Percentiles rank a stretch among this genome's conserved stretches.
phyloP scores from a whole-genome alignment of 2,888 invertebrate genomes.

The Slavum lentiscoides region DNA sequence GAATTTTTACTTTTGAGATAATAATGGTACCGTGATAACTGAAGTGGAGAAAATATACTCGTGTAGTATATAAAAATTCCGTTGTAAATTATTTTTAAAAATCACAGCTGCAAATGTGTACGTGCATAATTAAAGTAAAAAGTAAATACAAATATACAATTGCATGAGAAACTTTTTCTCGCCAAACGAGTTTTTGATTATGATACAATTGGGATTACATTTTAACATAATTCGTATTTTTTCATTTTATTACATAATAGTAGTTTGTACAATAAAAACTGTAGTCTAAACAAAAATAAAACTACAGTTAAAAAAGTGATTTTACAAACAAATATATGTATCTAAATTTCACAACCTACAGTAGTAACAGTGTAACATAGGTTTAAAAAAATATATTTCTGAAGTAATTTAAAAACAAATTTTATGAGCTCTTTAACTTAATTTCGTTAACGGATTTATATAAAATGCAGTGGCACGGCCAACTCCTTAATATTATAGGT shows the following conservation, averaged over 20 bases:
- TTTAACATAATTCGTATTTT: slow-evolving; percentile 18
- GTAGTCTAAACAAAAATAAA: slow-evolving; percentile 19
- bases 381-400: slow-evolving; percentile 4
- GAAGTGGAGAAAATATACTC: neutral
- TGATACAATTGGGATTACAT: slow-evolving; percentile 32
- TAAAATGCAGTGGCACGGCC: neutral
- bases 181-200: slow-evolving; percentile 22
- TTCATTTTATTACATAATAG: slow-evolving; percentile 1
- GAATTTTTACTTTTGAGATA: neutral
- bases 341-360: slow-evolving; percentile 11
- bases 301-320: slow-evolving; percentile 32
- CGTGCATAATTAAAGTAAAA: slow-evolving; percentile 18
- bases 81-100: slow-evolving; percentile 23
- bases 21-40: neutral
- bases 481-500: neutral
- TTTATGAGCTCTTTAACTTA: neutral
- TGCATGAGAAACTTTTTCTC: slow-evolving; percentile 22
- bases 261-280: neutral
- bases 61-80: no score
- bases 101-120: neutral
- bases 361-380: no score
- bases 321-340: neutral
- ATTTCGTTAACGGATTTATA: neutral
- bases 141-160: slow-evolving; percentile 3
- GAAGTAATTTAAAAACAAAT: slow-evolving; percentile 24